A percentile compares a stretch with the other conserved stretches of the same genome.
phyloP scores from a whole-genome alignment of 2,797 vertebrate genomes.

The Argyrosomus regius region DNA sequence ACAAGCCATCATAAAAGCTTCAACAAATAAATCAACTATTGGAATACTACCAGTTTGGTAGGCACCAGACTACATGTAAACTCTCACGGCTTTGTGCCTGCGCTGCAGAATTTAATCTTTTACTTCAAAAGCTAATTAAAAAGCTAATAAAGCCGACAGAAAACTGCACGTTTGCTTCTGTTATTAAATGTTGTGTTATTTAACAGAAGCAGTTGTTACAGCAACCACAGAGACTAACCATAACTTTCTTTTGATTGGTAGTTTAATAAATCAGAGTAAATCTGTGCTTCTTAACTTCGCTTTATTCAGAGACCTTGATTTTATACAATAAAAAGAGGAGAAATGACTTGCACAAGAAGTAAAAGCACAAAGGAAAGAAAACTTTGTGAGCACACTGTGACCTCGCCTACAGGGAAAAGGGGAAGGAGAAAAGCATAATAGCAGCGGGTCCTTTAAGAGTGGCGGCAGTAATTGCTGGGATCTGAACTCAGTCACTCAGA shows the following conservation, averaged over 20 bases:
- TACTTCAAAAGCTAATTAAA: constrained; percentile 47
- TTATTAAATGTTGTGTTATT: constrained; percentile 30
- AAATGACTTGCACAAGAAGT: constrained; percentile 64
- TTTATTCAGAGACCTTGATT: constrained; percentile 35
- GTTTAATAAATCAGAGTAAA: constrained; percentile 49
- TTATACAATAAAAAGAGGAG: constrained; percentile 48
- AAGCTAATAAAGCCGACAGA: constrained; percentile 40
- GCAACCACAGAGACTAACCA: constrained; percentile 40
- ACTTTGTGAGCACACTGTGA: constrained; percentile 77
- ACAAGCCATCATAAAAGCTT: constrained; percentile 29
- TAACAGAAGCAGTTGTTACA: constrained; percentile 31
- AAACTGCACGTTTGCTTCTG: constrained; percentile 35
- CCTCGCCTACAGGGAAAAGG: constrained; percentile 80
- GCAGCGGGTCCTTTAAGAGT: constrained; percentile 94
- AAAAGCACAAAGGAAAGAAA: constrained; percentile 72
- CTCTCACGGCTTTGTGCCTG: constrained; percentile 27
- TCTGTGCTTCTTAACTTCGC: constrained; percentile 45
- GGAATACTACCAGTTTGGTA: constrained; percentile 7
- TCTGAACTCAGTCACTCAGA: constrained; percentile 93
- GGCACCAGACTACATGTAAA: constrained; percentile 16
- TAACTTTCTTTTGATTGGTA: constrained; percentile 44
- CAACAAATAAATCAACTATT: constrained; percentile 17
- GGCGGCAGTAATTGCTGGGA: constrained; percentile 95
- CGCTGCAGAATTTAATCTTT: constrained; percentile 26
- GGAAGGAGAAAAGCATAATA: constrained; percentile 81